Percentiles rank a stretch among this genome's conserved stretches.
These are phyloP conservation scores for Protodeltote pygarga DNA, from an alignment of 2,888 invertebrate genomes.

Conservation along the genomic window DNA sequence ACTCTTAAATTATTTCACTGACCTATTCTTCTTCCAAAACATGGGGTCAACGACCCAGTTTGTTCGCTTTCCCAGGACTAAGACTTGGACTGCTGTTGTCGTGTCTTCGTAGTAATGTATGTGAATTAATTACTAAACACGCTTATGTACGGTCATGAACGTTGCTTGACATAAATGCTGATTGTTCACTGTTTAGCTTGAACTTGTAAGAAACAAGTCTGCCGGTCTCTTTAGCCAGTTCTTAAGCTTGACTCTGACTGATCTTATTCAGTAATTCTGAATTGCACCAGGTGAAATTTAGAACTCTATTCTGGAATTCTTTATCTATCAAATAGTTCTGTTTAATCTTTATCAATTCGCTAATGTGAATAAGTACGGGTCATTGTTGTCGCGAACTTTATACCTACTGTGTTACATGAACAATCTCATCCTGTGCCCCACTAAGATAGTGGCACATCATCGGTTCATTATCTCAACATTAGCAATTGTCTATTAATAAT, in stretches of 20 bases:
- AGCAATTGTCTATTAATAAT: slow-evolving; percentile 33
- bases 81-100: slow-evolving; percentile 17
- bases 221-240: neutral
- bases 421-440: slow-evolving; percentile 61
- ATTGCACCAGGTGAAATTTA: too few relatives aligned
- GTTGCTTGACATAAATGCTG: slow-evolving; percentile 10
- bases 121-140: slow-evolving; percentile 33
- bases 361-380: slow-evolving; percentile 30
- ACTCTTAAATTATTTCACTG: slow-evolving; percentile 10
- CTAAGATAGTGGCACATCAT: slow-evolving; percentile 54
- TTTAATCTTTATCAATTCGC: slow-evolving; percentile 27
- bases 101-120: slow-evolving; percentile 29
- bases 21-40: slow-evolving; percentile 13
- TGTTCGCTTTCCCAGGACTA: slow-evolving; percentile 26
- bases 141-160: slow-evolving; percentile 37
- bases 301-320: neutral
- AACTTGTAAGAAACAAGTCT: slow-evolving; percentile 1
- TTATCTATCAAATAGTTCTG: neutral
- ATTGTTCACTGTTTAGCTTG: slow-evolving; percentile 10
- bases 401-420: slow-evolving; percentile 41
- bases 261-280: too few relatives aligned
- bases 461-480: slow-evolving; percentile 33
- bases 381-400: slow-evolving; percentile 38
- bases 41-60: slow-evolving; percentile 26
- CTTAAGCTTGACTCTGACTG: neutral